phyloP scores from a whole-genome alignment of 2,888 invertebrate genomes.

The Acanthacorydalis orientalis region DNA sequence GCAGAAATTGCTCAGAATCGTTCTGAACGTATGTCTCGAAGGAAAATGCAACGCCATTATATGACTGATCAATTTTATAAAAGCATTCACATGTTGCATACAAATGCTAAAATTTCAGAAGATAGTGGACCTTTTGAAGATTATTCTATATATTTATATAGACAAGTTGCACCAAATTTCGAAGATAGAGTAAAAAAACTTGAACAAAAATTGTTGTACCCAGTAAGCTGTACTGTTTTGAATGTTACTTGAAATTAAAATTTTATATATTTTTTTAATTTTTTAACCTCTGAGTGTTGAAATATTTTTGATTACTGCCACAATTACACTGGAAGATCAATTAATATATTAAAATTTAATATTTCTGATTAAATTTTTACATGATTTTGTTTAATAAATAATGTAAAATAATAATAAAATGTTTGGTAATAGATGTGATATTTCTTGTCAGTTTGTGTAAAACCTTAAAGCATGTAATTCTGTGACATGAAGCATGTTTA shows the following conservation, averaged over 20 bases:
- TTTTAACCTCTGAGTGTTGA: too few species aligned
- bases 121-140: slow-evolving; percentile 53
- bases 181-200: slow-evolving; percentile 69
- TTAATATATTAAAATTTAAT: too few species aligned
- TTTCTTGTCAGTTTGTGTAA: too few species aligned
- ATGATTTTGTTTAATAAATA: too few species aligned
- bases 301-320: too few species aligned
- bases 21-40: slow-evolving; percentile 42
- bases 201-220: slow-evolving; percentile 55
- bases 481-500: background rate
- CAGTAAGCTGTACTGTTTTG: slow-evolving; percentile 36
- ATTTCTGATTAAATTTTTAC: too few species aligned
- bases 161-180: slow-evolving; percentile 71
- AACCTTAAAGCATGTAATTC: too few species aligned
- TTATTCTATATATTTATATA: slow-evolving; percentile 70
- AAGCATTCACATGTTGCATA: slow-evolving; percentile 71
- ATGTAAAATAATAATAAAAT: too few species aligned
- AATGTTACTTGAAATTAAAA: background rate
- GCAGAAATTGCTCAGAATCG: slow-evolving; percentile 57
- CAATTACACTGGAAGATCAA: too few species aligned
- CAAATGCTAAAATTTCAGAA: slow-evolving; percentile 50
- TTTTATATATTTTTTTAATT: too few species aligned
- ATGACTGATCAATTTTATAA: slow-evolving; percentile 69
- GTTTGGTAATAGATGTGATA: too few species aligned
- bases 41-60: slow-evolving; percentile 52